Evolutionary conservation across 1,140 invertebrate species (phyloP).

Genomic region (Eriocheir sinensis): DNA sequence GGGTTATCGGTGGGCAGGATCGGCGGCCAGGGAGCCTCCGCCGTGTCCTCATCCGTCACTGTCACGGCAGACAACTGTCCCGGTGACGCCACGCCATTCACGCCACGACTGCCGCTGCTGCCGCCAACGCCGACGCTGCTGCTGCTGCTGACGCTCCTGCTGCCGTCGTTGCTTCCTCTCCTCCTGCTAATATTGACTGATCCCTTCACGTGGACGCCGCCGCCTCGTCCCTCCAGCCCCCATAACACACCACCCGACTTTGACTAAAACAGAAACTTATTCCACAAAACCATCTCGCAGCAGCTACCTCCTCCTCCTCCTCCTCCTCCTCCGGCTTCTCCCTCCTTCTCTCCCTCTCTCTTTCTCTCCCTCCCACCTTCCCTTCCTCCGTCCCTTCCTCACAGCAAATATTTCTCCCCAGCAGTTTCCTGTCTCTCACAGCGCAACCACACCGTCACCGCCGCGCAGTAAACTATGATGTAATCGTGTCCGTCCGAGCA

Average conservation of each 20-base stretch:
- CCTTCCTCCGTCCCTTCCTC: neutral
- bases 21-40: conserved; percentile 67
- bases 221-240: neutral
- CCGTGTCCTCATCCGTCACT: conserved; percentile 72
- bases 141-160: neutral
- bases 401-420: neutral
- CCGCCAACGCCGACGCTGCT: neutral
- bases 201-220: neutral
- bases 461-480: neutral
- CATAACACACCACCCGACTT: neutral
- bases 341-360: neutral
- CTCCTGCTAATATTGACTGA: conserved; percentile 19
- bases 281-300: neutral
- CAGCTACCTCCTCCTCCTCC: neutral
- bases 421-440: conserved; percentile 27
- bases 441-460: conserved; percentile 16
- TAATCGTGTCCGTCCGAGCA: neutral
- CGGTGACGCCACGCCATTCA: conserved; percentile 74
- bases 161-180: neutral
- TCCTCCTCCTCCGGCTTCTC: neutral
- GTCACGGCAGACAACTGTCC: conserved; percentile 74
- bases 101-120: conserved; percentile 33
- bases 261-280: neutral
- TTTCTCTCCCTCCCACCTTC: neutral
- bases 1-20: conserved; percentile 72